Evolutionary conservation across 2,888 invertebrate genomes (phyloP), one percentile per base, ranked within the genome.

Genomic region (Pegoplata infirma): DNA sequence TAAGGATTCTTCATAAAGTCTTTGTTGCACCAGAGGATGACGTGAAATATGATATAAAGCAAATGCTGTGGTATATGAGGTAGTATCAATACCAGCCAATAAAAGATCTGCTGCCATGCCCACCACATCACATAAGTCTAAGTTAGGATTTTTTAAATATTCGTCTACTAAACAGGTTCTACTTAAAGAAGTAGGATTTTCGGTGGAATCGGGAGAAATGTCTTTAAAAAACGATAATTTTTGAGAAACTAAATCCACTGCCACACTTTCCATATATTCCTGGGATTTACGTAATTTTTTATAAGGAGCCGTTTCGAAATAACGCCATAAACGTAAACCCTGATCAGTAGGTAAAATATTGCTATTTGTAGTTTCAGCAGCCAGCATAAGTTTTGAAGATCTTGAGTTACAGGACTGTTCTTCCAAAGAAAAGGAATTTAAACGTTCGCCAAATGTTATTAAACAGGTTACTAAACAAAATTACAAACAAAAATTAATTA

Each of bases 71-170:
- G 94, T 91, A 87, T 95, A 96, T 0, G 96, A 92, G 0, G 95
- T 95, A 77, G 97, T 97, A 86, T 97, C 97, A 71, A 97, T 93
- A 71, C 96, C 96, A 63, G 96, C 97, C 86, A 97, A 91, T 21
- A 97, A 88, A 86, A 96, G 92, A 88, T 97, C 97, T 44, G 95
- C 94, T 74, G 94, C 93, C 91, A 96, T 94, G 68, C 96, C 96
- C 53, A 94, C 91, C n/a, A 97, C 91, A 88, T 97, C 97, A 85
- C 94, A 94, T 17, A 92, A 90, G 87, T 95, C 94, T 4, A 96
- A 86, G 82, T 93, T 92, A 0, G 93, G 91, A 76, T 93, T 93
- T 66, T 92, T 90, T 3, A 96, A 87, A 88, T 96, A 96, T 19
- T 91, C 92, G 76, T 92, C 91, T 51, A 97, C 87, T 10, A 96